phyloP scores from a whole-genome alignment of 2,797 vertebrate species.

The Pseudomugil tenellus region DNA sequence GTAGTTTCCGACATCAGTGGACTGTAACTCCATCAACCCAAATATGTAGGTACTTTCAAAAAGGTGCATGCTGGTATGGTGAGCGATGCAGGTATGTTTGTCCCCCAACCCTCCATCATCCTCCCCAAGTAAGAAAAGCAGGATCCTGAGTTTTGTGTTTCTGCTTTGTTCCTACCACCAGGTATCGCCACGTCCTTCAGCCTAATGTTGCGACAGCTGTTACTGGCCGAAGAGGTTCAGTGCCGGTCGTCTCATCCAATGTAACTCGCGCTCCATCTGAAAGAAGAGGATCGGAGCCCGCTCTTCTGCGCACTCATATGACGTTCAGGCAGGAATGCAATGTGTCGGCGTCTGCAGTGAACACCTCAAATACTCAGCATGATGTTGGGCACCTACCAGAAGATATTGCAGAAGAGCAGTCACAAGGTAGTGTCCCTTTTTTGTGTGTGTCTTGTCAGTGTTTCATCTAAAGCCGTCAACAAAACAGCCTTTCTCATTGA shows the following conservation, averaged over 20 bases:
- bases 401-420: slow-evolving; percentile 63
- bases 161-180: slow-evolving; percentile 40
- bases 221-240: slow-evolving; percentile 46
- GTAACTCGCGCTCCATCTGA: slow-evolving; percentile 6
- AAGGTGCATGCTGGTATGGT: slow-evolving; percentile 86
- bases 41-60: slow-evolving; percentile 88
- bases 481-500: background rate
- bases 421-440: slow-evolving; percentile 53
- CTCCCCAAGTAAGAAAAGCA: too few species aligned
- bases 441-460: background rate
- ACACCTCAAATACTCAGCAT: background rate
- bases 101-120: too few species aligned
- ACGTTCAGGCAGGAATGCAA: slow-evolving; percentile 25
- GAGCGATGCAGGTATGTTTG: slow-evolving; percentile 83
- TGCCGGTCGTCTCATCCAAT: slow-evolving; percentile 55
- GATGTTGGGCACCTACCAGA: slow-evolving; percentile 27
- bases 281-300: slow-evolving; percentile 73
- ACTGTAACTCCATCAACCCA: slow-evolving; percentile 61
- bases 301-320: slow-evolving; percentile 33
- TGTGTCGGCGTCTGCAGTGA: slow-evolving; percentile 17
- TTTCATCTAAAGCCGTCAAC: background rate
- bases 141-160: background rate
- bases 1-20: slow-evolving; percentile 79
- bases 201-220: slow-evolving; percentile 21
- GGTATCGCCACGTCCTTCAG: slow-evolving; percentile 81